Evolutionary conservation across 2,888 invertebrate species (phyloP), one percentile per base, ranked within the genome.

Genomic region (Polymixis lichenea): DNA sequence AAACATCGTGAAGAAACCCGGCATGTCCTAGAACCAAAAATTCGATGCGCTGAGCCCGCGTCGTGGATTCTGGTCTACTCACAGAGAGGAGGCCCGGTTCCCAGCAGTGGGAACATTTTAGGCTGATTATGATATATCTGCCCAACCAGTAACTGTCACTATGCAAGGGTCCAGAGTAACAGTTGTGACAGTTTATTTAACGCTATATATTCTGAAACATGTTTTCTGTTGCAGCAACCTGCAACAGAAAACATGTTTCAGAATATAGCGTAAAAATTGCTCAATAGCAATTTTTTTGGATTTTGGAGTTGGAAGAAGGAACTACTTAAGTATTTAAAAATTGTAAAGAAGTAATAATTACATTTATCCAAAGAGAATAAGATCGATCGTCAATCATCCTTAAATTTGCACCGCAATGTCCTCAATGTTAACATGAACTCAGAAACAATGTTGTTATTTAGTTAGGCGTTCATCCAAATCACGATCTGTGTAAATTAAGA

Each of bases 401-500:
- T 43, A 53, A 17, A 61, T 51, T 51, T 13, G 38, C 38, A 15
- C 28, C 49, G 15, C 25, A 7, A 17, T 56, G 56, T 25, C n/a
- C 25, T 51, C 49, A 28, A 60, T 25, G 69, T 78, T 6, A 53
- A 60, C 43, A 53, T 43, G 17, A n/a, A 38, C 32, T 55, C n/a
- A 17, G n/a, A n/a, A 22, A 46, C 38, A 55, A 60, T 22, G 60
- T 25, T 38, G 56, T 65, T 61, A n/a, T 11, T 49, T 58, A 53
- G 56, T n/a, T 22, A 43, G 28, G 38, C 56, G 25, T 66, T 60
- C 61, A 64, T 60, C 25, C 60, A 55, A 80, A 82, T 82, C 84
- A 55, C 56, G 53, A 69, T 69, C 56, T 80, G 22, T 72, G 68
- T 69, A 71, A 72, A 75, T 72, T 80, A 82, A 81, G 62, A 68